A percentile compares a stretch with the other conserved stretches of the same genome.
Conservation (phyloP, 2,113 vertebrate species). For the Dissostichus mawsoni region DNA sequence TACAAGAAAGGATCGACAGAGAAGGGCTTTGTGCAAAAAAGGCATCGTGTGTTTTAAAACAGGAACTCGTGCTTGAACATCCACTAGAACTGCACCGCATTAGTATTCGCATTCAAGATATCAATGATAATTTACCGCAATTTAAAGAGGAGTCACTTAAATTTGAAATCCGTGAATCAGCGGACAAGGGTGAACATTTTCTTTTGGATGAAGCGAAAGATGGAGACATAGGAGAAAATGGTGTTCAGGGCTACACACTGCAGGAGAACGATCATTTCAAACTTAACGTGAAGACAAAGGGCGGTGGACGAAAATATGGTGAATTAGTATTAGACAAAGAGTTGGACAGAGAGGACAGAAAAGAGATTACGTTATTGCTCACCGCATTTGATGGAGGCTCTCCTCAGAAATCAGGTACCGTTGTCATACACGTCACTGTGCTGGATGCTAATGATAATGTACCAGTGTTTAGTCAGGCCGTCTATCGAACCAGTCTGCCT, state of each 20-base stretch:
- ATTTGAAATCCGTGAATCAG: conserved; percentile 77
- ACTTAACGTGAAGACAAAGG: conserved; percentile 70
- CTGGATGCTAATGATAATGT: conserved; percentile 79
- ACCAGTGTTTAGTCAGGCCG: conserved; percentile 77
- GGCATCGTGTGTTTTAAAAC: conserved; percentile 71
- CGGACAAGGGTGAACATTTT: conserved; percentile 71
- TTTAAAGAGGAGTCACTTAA: conserved; percentile 55
- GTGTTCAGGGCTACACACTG: conserved; percentile 79
- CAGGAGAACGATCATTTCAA: conserved; percentile 76
- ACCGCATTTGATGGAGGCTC: conserved; percentile 68
- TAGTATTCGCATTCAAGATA: conserved; percentile 79
- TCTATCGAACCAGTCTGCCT: conserved; percentile 74
- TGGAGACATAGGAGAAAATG: conserved; percentile 81
- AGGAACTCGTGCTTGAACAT: conserved; percentile 81
- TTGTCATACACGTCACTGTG: conserved; percentile 65
- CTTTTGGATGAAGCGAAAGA: conserved; percentile 80
- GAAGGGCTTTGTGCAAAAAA: conserved; percentile 81
- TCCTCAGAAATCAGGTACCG: conserved; percentile 72
- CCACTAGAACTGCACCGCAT: conserved; percentile 77
- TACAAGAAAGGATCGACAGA: conserved; percentile 76
- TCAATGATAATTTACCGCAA: conserved; percentile 83
- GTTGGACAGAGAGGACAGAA: conserved; percentile 60
- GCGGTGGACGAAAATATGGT: conserved; percentile 71
- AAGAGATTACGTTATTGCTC: conserved; percentile 45
- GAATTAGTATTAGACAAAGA: conserved; percentile 71